A percentile compares a stretch with the other conserved stretches of the same genome.
Evolutionary conservation across 2,888 invertebrate species (phyloP).

Genomic region (Desoria tigrina): DNA sequence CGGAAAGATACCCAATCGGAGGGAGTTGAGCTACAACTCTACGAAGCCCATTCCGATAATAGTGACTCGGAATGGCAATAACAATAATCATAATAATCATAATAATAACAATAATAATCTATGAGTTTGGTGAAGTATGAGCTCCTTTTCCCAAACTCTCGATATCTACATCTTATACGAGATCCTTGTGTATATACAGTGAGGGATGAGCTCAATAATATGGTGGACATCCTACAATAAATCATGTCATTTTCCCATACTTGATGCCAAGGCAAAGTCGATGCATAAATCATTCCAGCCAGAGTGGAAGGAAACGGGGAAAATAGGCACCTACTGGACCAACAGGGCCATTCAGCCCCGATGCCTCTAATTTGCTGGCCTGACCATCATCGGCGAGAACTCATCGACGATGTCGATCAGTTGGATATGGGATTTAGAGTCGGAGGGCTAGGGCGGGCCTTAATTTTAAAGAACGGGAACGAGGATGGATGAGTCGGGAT

Average conservation of each 20-base stretch:
- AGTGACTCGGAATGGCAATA: constrained; percentile 20
- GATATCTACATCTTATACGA: neutral
- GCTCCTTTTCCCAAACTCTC: neutral
- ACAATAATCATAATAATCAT: constrained; percentile 23
- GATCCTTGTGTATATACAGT: neutral
- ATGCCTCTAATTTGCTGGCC: neutral
- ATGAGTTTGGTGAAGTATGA: constrained; percentile 22
- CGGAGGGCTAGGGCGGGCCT: too few relatives aligned
- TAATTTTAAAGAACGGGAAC: too few relatives aligned
- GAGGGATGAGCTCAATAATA: constrained; percentile 49
- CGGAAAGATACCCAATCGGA: too few relatives aligned
- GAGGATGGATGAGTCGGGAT: too few relatives aligned
- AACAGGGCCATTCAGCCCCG: neutral
- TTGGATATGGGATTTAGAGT: too few relatives aligned
- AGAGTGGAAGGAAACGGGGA: neutral
- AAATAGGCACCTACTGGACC: too few relatives aligned
- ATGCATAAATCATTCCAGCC: constrained; percentile 51
- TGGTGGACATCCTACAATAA: constrained; percentile 53
- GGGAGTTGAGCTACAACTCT: too few relatives aligned
- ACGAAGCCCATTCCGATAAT: neutral
- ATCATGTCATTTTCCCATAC: constrained; percentile 54
- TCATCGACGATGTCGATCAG: neutral
- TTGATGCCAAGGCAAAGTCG: constrained; percentile 47
- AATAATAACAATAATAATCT: constrained; percentile 27
- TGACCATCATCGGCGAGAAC: neutral